Evolutionary conservation across 1,140 invertebrate genomes (phyloP).

Genomic region (Manduca sexta): DNA sequence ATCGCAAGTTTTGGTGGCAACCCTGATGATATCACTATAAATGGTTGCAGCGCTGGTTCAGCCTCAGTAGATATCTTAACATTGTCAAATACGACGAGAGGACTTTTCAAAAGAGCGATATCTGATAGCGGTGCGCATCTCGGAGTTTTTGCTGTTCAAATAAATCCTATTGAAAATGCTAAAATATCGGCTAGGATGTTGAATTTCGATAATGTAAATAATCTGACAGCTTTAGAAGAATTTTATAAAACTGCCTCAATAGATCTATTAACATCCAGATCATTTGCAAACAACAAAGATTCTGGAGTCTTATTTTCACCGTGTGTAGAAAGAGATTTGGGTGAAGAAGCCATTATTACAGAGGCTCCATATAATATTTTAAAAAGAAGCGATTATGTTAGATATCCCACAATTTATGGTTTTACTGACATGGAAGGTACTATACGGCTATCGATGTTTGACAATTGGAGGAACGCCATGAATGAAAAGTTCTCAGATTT

Average conservation of each 20-base stretch:
- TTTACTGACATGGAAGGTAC: constrained; percentile 44
- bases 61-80: constrained; percentile 31
- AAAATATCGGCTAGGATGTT: constrained; percentile 31
- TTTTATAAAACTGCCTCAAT: constrained; percentile 39
- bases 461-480: constrained; percentile 40
- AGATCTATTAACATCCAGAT: constrained; percentile 22
- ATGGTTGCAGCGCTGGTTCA: constrained; percentile 36
- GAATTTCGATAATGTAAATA: constrained; percentile 24
- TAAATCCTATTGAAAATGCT: constrained; percentile 36
- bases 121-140: constrained; percentile 37
- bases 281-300: constrained; percentile 15
- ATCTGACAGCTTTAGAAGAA: constrained; percentile 33
- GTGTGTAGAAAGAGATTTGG: constrained; percentile 41
- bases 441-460: constrained; percentile 24
- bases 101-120: constrained; percentile 44
- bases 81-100: constrained; percentile 30
- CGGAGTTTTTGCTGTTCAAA: constrained; percentile 25
- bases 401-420: constrained; percentile 40
- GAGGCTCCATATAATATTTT: constrained; percentile 39
- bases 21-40: constrained; percentile 37
- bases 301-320: constrained; percentile 31
- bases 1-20: constrained; percentile 44
- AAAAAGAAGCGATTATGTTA: constrained; percentile 31
- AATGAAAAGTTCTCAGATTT: constrained; percentile 44
- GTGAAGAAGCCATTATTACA: constrained; percentile 35